Percentiles rank a stretch among this genome's conserved stretches.
These are phyloP conservation scores for Spilosoma lubricipeda DNA, from an alignment of 2,888 invertebrate species.

Conservation along the genomic window DNA sequence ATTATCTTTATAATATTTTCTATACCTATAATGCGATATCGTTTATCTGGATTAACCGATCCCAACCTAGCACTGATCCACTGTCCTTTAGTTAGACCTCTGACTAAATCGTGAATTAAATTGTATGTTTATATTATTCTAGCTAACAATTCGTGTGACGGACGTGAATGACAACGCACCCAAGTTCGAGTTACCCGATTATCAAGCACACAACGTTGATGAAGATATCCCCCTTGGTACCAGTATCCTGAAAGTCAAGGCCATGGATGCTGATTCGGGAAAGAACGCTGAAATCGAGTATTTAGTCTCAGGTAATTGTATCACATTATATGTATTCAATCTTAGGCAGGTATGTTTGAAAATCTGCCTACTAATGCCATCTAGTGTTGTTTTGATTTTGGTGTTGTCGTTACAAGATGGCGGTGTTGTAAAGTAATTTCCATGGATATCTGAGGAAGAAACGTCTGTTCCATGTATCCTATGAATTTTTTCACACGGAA, in stretches of 20 bases:
- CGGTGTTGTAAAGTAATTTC: constrained; percentile 22
- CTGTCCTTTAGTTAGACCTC: neutral
- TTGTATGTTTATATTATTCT: constrained; percentile 59
- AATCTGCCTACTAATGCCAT: constrained; percentile 49
- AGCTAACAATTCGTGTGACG: constrained; percentile 97
- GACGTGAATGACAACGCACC: constrained; percentile 99
- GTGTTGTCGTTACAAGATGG: constrained; percentile 34
- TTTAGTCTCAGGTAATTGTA: constrained; percentile 87
- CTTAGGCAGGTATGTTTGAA: neutral
- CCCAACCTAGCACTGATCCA: neutral
- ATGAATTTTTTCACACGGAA: too few relatives aligned
- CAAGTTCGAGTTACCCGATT: constrained; percentile 97
- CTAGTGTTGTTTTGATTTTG: constrained; percentile 30
- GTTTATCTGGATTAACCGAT: neutral
- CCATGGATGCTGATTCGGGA: constrained; percentile 97
- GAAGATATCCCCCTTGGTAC: constrained; percentile 97
- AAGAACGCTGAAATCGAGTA: constrained; percentile 98
- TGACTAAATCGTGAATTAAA: neutral
- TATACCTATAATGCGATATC: too few relatives aligned
- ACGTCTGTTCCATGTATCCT: too few relatives aligned
- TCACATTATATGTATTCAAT: neutral
- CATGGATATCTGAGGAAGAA: too few relatives aligned
- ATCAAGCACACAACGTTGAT: constrained; percentile 98
- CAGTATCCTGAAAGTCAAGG: constrained; percentile 97
- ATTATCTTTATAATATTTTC: too few relatives aligned